Evolutionary conservation across 2,797 vertebrate species (phyloP), one percentile per base, ranked within the genome.

Genomic region (Lateolabrax maculatus): DNA sequence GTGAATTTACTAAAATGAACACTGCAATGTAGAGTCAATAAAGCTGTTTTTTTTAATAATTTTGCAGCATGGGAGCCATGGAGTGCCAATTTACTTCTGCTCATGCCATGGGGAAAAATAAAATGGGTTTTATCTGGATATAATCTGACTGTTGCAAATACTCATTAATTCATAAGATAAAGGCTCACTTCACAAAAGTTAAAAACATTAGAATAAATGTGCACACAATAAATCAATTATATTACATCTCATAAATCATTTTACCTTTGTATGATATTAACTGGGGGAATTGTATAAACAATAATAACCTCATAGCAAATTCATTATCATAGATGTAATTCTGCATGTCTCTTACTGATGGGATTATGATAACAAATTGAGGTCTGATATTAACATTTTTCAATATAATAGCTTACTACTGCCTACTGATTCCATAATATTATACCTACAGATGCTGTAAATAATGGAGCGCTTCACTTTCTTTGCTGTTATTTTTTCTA

Each of bases 261-360:
- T 51, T 63, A 51, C 37, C 71, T n/a, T n/a, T n/a, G n/a, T 65
- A n/a, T 67, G 21, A 67, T 51, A 83, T 46, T 4, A 66, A 44
- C 34, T 77, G 27, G 25, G 13, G 34, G 11, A 36, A 68, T 43
- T 53, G 52, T 48, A 39, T 55, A 52, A 48, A 68, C 53, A 71
- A 46, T 16, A 69, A 53, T 75, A 71, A 71, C 71, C 29, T 66
- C 34, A 41, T 36, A 39, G 15, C 19, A 66, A 65, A 74, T 71
- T 70, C 29, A 78, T 78, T 53, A 66, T 57, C 75, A 56, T 77
- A n/a, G 25, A 66, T 77, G 58, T 49, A 57, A 78, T 62, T 62
- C 31, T 31, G 39, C 3, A 71, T 36, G 52, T 67, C 57, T 61
- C 63, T 44, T 25, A 64, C 23, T 66, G 23, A 70, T 58, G 64